These are phyloP conservation scores for Caranx melampygus DNA, from an alignment of 2,113 vertebrate genomes.

Conservation along the genomic window DNA sequence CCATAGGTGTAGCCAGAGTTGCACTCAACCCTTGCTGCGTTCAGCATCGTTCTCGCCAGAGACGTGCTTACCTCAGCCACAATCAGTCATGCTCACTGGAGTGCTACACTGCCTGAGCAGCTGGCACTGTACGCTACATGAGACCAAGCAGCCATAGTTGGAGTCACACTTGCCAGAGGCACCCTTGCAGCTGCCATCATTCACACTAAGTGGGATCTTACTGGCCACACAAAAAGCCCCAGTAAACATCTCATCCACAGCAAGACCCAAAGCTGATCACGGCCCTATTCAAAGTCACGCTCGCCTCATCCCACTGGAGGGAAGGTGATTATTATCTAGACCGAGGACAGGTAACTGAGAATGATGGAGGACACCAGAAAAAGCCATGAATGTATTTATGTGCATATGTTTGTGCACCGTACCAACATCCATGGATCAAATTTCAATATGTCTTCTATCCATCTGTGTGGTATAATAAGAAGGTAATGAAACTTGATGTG, in stretches of 20 bases:
- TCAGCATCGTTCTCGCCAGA: constrained; percentile 50
- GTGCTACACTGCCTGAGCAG: constrained; percentile 64
- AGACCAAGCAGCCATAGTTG: constrained; percentile 67
- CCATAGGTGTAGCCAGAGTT: constrained; percentile 29
- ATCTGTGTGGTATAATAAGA: constrained; percentile 40
- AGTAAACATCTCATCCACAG: constrained; percentile 60
- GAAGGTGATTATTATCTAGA: constrained; percentile 47
- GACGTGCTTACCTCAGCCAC: constrained; percentile 64
- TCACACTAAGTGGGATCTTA: constrained; percentile 74
- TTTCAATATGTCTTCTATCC: constrained; percentile 46
- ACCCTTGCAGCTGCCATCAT: constrained; percentile 71
- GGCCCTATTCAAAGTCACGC: constrained; percentile 31
- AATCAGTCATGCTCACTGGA: constrained; percentile 70
- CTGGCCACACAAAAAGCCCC: constrained; percentile 68
- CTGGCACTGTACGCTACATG: constrained; percentile 64
- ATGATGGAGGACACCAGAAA: neutral
- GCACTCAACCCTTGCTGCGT: constrained; percentile 26
- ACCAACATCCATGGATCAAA: constrained; percentile 37
- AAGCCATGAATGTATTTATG: constrained; percentile 48
- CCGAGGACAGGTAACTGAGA: neutral
- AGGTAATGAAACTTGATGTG: constrained; percentile 58
- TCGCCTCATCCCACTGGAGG: constrained; percentile 26
- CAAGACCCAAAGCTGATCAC: constrained; percentile 52
- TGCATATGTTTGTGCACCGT: constrained; percentile 5
- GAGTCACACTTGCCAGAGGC: constrained; percentile 74